Base-by-base conservation (phyloP, 2,113 vertebrate genomes). In the Myotis lucifugus region DNA sequence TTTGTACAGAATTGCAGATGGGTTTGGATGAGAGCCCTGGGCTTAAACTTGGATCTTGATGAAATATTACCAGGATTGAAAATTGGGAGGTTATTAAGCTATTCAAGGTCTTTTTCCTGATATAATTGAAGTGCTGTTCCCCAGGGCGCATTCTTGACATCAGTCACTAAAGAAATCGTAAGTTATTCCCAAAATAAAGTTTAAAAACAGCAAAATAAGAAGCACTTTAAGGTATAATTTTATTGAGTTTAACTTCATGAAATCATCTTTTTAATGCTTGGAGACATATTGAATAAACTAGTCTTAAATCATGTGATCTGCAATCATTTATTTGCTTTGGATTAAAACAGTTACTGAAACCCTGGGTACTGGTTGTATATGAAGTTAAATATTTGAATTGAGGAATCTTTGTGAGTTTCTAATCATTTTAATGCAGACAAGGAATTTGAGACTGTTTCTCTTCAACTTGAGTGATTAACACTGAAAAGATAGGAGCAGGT, bases 201-300 rank as follows among this genome's bases (percentile, higher is more conserved):
- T 96, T 93, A 83, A 96, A 83, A 93, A 94, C 48, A 70, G 40
- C 73, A 81, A 94, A 95, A 95, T 88, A 90, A 93, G 96, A 98
- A 98, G 98, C 98, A 99, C 98, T 99, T 99, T 98, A 98, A 97
- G 86, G 95, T 95, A 96, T 66, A 98, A 97, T 98, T 98, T 94
- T 98, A 97, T 97, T 98, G 96, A 97, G 97, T 97, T 98, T 97
- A 97, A 98, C 97, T 98, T 94, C 97, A 97, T 97, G 95, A 96
- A 90, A 96, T 96, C 88, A 95, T 96, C 96, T 97, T 98, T 98
- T 97, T 98, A 97, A 95, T 72, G 94, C 95, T 96, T 96, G 98
- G 98, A 98, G 98, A 99, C 98, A 98, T 98, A 98, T 98, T 99
- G 98, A 98, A 98, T 98, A 98, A 98, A 98, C 90, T 97, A 94